These are phyloP conservation scores for Sminthurides aquaticus DNA, from an alignment of 2,888 invertebrate genomes.

Conservation along the genomic window DNA sequence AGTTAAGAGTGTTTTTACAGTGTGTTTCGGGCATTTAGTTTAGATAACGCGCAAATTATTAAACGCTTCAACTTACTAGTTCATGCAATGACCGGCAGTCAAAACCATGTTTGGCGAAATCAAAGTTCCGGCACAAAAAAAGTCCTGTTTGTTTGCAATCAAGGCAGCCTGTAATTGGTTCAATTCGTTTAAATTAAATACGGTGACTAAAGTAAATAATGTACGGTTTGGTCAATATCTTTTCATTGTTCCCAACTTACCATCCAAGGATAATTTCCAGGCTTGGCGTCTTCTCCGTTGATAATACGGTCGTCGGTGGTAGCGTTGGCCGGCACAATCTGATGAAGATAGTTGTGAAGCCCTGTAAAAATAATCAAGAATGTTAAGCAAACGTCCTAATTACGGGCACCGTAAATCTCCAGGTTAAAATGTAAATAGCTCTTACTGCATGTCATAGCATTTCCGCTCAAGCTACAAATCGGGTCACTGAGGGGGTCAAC, in stretches of 20 bases:
- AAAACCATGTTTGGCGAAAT: slow-evolving; percentile 5
- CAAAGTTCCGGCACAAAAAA: slow-evolving; percentile 16
- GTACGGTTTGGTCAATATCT: no score
- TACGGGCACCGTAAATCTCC: no score
- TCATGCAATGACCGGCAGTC: slow-evolving; percentile 10
- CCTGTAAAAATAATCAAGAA: no score
- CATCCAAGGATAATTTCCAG: slow-evolving; percentile 2
- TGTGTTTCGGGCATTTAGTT: no score
- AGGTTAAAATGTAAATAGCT: no score
- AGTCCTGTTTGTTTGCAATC: slow-evolving; percentile 6
- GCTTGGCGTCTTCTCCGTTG: background rate
- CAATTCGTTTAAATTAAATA: background rate
- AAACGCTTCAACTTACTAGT: slow-evolving; percentile 1
- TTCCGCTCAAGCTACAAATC: background rate
- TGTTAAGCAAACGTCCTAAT: no score
- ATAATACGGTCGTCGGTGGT: background rate
- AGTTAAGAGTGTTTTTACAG: background rate
- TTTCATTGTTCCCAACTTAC: no score
- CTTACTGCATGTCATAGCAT: background rate
- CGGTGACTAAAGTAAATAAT: background rate
- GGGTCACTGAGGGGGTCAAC: background rate
- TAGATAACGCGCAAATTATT: no score
- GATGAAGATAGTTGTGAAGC: background rate
- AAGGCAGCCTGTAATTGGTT: slow-evolving; percentile 11
- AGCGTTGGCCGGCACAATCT: background rate